Conservation (phyloP, 1,140 invertebrate species). For the Acromyrmex charruanus region DNA sequence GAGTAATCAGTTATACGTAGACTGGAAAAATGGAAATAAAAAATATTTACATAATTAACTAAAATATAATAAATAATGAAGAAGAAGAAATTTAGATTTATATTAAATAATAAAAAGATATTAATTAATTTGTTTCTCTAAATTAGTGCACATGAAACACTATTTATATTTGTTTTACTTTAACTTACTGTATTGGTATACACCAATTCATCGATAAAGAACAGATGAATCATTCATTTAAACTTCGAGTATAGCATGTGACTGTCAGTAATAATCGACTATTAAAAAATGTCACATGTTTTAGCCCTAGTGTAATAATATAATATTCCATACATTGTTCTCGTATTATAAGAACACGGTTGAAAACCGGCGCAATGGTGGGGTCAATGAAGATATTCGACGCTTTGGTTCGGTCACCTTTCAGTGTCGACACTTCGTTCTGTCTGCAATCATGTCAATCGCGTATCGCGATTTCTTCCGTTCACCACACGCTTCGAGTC, state of each 20-base stretch:
- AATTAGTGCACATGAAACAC: too few species aligned
- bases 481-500: neutral
- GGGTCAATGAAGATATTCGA: conserved; percentile 67
- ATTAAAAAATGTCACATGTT: neutral
- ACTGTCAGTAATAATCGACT: neutral
- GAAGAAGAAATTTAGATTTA: neutral
- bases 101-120: neutral
- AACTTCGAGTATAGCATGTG: neutral
- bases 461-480: conserved; percentile 20
- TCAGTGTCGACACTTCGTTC: conserved; percentile 72
- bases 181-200: too few species aligned
- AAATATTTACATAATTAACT: neutral
- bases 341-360: conserved; percentile 22
- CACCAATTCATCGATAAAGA: too few species aligned
- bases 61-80: neutral
- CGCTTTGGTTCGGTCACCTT: conserved; percentile 70
- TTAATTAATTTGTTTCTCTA: neutral
- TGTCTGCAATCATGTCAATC: conserved; percentile 41
- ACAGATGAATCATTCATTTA: neutral
- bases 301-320: neutral
- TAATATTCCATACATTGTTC: neutral
- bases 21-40: neutral
- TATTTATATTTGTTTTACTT: too few species aligned
- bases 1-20: neutral
- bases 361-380: conserved; percentile 62